Base-by-base conservation (phyloP, 2,797 vertebrate genomes). In the Tapera naevia region DNA sequence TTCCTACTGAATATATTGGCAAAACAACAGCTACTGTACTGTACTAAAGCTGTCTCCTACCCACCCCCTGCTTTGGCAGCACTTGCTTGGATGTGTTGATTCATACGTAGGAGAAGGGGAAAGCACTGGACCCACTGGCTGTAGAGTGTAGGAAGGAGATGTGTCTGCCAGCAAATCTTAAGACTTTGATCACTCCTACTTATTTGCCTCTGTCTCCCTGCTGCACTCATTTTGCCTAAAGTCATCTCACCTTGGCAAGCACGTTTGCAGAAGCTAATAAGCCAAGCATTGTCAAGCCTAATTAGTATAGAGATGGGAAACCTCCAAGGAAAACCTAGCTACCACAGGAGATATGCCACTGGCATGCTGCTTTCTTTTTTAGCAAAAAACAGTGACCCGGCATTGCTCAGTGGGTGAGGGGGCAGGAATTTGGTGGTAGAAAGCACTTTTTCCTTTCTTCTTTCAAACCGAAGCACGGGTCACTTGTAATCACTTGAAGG, bases 251-350 rank as follows among this genome's bases (percentile, higher is more conserved):
- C 86, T 96, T 97, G 95, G 93, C 94, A 96, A 91, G 80, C 67
- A 80, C 71, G 64, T 54, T 48, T 74, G 72, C 67, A 92, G 87
- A 93, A 94, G 53, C 95, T 96, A 91, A 71, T 89, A 94, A 96
- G 95, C 95, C 95, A 94, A 96, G 91, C 48, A 33, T 10, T 94
- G 94, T 94, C 95, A 96, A 93, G 80, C 67, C 80, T 90, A 90
- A 83, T 93, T 88, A 95, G 95, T 94, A 90, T 37, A 85, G 79
- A 91, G 89, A 94, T 94, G 94, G 91, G 94, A 96, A 96, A 94
- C 81, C 94, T 96, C 95, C 95, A 96, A 97, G 95, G 93, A 96
- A 96, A 96, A 96, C 89, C 95, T 90, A 94, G 88, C 94, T 96
- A 93, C 88, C 0, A 17, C 89, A 94, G 95, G 91, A 80, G 54